A percentile compares a stretch with the other conserved stretches of the same genome.
Conservation (phyloP, 2,113 vertebrate species). For the Oreochromis tanganicae region DNA sequence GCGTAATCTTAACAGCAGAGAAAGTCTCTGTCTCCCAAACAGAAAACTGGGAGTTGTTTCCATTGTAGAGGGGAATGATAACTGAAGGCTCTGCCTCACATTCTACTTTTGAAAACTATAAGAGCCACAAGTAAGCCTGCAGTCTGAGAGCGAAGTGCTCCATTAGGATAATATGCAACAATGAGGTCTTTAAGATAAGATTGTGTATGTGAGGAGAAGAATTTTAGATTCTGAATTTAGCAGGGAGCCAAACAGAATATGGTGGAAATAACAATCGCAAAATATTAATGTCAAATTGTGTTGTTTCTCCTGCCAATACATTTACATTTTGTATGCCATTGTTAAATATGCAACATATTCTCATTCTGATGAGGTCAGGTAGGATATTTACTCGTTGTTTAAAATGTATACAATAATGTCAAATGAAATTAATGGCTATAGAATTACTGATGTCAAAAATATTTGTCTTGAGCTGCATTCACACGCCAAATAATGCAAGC, state of each 20-base stretch:
- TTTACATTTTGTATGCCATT: background rate
- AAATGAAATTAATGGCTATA: background rate
- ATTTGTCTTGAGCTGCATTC: background rate
- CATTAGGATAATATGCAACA: background rate
- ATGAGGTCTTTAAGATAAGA: background rate
- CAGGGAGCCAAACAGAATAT: background rate
- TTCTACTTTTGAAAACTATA: background rate
- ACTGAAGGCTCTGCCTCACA: background rate
- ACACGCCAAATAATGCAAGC: background rate
- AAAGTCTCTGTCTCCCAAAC: background rate
- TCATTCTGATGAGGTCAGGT: background rate
- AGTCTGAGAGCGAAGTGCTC: background rate
- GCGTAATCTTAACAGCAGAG: background rate
- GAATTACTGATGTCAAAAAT: background rate
- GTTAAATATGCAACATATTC: background rate
- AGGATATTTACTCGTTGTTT: rapidly evolving
- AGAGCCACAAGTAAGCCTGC: background rate
- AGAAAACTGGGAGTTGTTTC: background rate
- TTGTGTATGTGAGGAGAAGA: background rate
- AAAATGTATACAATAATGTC: background rate
- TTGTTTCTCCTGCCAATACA: background rate
- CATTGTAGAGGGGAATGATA: background rate
- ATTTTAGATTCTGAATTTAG: background rate
- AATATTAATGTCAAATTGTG: background rate
- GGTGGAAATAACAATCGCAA: background rate